Evolutionary conservation across 2,888 invertebrate species (phyloP), one percentile per base, ranked within the genome.

Genomic region (Drosophila paranaensis): DNA sequence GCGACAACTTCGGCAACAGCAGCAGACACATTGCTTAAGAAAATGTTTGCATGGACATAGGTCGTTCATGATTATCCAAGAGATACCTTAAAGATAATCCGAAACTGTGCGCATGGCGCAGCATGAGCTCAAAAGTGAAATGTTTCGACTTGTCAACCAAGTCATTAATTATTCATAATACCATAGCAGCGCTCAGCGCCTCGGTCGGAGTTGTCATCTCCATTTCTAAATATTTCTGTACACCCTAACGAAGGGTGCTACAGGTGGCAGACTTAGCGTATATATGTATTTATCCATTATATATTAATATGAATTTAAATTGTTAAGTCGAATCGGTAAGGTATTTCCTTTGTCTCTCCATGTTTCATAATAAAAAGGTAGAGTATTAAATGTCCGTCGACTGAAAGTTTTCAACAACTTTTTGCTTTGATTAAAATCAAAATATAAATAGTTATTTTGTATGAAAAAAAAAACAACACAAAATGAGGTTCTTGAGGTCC

Each of bases 161-260:
- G 73, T 77, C 88, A 89, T 89, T 88, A 85, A 89, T 85, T 85
- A 88, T 89, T 82, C 86, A 89, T 89, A 89, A 79, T 81, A 84
- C 68, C 65, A 63, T 40, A 63, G 60, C 56, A 43, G 46, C 30
- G 71, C 56, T 37, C 45, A 62, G 56, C 10, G 20, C 20, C 43
- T 33, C 39, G 33, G 40, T n/a, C 37, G 8, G 33, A 3, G 51
- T 14, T 55, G 43, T 16, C 55, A 50, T 61, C 27, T 55, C 10
- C 13, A 30, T 42, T 20, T 33, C 42, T 4, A 9, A 43, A 55
- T 35, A 48, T 39, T 39, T 39, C n/a, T 43, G 20, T 45, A 68
- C 37, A 62, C 62, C 40, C 61, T 71, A 10, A 2, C 33, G 20
- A 1, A 16, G 33, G 10, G 13, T 46, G 16, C 25, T 27, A 39